Base-by-base conservation (phyloP, 2,113 vertebrate species). In the Gambusia affinis region DNA sequence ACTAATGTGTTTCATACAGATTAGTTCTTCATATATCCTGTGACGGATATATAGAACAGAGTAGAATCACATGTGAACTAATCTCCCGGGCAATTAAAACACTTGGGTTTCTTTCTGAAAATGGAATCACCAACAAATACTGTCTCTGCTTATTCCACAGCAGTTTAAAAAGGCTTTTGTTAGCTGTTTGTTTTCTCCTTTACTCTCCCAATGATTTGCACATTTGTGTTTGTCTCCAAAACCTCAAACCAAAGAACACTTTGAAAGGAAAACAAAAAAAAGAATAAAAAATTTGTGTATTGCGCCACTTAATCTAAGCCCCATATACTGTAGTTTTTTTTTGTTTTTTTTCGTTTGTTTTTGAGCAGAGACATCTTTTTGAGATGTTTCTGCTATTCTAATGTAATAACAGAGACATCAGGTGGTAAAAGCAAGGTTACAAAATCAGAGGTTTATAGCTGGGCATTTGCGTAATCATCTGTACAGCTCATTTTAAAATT, bases 301-400 rank as follows among this genome's bases (percentile, higher is more conserved):
- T 35, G 35, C 1, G 35, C 8, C 35, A 35, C 35, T 35, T 10
- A 2, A 35, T 35, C 35, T 35, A 10, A 35, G 2, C 1, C 35
- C 8, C 35, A 35, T 35, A 80, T 81, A 81, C n/a, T 85, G 75
- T 76, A 24, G 35, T 47, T 80, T 80, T 68, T 68, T 67, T 82
- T 86, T 78, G 27, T 1, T 27, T 27, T 27, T 27, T 27, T 27
- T 27, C 27, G 27, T 27, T 27, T 27, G 27, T 27, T 27, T 27
- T 27, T 27, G 27, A 27, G 27, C 27, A 27, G 27, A 27, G 27
- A 27, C 27, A 27, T 86, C n/a, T 30, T 70, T n/a, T 63, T 71
- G 1, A 10, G 8, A 27, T 27, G 27, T 27, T 27, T 27, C 27
- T 27, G 27, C 27, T 35, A 1, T 35, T 35, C 8, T 35, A 35